Evolutionary conservation across 2,113 vertebrate species (phyloP).

Genomic region (Etheostoma cragini): DNA sequence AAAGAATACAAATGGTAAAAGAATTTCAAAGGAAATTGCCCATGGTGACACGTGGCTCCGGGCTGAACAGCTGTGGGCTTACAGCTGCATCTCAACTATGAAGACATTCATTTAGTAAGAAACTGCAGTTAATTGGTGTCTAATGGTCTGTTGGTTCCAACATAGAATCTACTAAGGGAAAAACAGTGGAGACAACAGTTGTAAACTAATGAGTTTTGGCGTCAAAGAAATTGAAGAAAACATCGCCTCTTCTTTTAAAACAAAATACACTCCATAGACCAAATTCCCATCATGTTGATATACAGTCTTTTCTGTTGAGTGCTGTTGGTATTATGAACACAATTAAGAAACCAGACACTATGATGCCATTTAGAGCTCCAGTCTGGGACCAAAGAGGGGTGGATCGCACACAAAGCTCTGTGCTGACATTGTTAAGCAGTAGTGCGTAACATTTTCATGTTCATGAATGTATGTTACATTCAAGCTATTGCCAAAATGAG

Average conservation of each 20-base stretch:
- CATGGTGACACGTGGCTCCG: not conserved
- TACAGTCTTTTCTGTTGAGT: not conserved
- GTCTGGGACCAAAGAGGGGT: not conserved
- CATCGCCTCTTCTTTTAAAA: not conserved
- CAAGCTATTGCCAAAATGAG: too few relatives aligned
- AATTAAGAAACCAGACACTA: not conserved
- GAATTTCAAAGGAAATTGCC: too few relatives aligned
- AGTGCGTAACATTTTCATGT: too few relatives aligned
- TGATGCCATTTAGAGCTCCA: not conserved
- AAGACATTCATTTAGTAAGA: conserved; percentile 39
- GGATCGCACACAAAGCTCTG: too few relatives aligned
- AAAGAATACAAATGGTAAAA: too few relatives aligned
- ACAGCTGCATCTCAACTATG: conserved; percentile 37
- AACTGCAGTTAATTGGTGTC: conserved; percentile 30
- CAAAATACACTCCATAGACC: conserved; percentile 9
- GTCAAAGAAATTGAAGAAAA: conserved; percentile 7
- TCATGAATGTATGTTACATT: too few relatives aligned
- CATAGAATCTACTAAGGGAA: conserved; percentile 20
- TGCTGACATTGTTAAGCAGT: too few relatives aligned
- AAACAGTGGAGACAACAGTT: not conserved
- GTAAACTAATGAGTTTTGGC: not conserved
- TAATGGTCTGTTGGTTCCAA: conserved; percentile 22
- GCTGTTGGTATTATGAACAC: not conserved
- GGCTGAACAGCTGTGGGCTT: conserved; percentile 11
- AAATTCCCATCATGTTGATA: not conserved